A percentile compares a stretch with the other conserved stretches of the same genome.
phyloP scores from a whole-genome alignment of 2,113 vertebrate genomes.

The Pungitius pungitius region DNA sequence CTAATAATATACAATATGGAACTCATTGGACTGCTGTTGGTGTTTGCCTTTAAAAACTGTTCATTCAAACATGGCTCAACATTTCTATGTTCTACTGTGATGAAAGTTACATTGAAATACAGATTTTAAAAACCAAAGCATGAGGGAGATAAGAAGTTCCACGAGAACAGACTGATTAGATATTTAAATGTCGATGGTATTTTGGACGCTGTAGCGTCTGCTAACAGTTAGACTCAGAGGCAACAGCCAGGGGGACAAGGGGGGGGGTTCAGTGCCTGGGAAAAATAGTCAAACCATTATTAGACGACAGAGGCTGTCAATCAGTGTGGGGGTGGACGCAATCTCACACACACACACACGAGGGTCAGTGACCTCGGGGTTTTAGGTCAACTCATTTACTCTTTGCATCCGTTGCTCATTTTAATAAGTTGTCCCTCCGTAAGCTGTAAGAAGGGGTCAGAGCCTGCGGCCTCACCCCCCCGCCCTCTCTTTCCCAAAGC shows the following conservation, averaged over 20 bases:
- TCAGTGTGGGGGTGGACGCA: constrained; percentile 70
- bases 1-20: neutral
- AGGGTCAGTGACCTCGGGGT: constrained; percentile 76
- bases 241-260: constrained; percentile 6
- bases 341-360: constrained; percentile 20
- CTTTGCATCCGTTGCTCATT: constrained; percentile 81
- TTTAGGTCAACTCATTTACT: constrained; percentile 85
- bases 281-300: constrained; percentile 74
- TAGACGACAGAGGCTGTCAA: constrained; percentile 77
- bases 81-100: neutral
- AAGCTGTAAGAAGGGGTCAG: constrained; percentile 76
- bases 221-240: constrained; percentile 30
- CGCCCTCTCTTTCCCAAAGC: constrained; percentile 58
- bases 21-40: neutral
- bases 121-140: neutral
- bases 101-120: too few relatives aligned
- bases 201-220: neutral
- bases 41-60: constrained; percentile 1
- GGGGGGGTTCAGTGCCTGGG: constrained; percentile 73
- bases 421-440: constrained; percentile 77
- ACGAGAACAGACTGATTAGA: constrained; percentile 10
- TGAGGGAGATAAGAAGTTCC: constrained; percentile 42
- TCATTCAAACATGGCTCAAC: neutral
- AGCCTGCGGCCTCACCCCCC: constrained; percentile 41
- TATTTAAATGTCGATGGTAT: neutral